Evolutionary conservation across 30 jellyfish, hydroid and myxozoan species (phyloP), one percentile per base, ranked within the genome.

Genomic region (Clytia hemisphaerica): DNA sequence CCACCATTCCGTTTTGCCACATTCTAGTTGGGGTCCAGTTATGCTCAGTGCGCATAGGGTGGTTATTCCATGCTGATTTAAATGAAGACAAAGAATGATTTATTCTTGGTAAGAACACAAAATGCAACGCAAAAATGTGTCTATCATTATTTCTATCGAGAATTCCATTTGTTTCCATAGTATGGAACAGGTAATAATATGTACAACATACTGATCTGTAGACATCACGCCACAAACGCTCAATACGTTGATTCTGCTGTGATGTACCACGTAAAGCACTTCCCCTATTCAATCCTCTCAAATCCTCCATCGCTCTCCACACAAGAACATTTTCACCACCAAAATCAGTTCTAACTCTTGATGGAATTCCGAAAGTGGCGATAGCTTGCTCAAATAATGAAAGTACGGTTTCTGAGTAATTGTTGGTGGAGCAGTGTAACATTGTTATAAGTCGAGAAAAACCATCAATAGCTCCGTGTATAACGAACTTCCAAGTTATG

Each of bases 401-500:
- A 65, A 33, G 32, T 12, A 72, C 83, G 34, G 83, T 72, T 12
- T 38, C 75, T 10, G 72, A 44, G 33, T 47, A 29, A 26, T 72
- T 72, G 83, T 72, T 72, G 22, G 67, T 72, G 44, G 70, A 38
- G 76, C 76, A 72, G 14, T 57, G 58, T 48, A 72, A 45, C 37
- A 24, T 53, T 28, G 57, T 47, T 28, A 72, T 55, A 31, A 53
- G 31, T 55, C 83, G 54, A 63, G 83, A 55, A 53, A 72, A 72
- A 35, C 83, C 83, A 72, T 72, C 83, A 53, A 72, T 72, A 21
- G 71, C 67, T 38, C 83, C 83, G 57, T 72, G 83, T 53, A 72
- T 72, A 38, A 72, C 83, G 26, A 72, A 38, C 30, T 65, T 65
- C 83, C 83, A 54, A 32, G 71, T 53, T 63, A 72, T 65, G n/a